These are phyloP conservation scores for Eubucco bourcierii DNA, from an alignment of 2,113 vertebrate genomes.

Conservation along the genomic window DNA sequence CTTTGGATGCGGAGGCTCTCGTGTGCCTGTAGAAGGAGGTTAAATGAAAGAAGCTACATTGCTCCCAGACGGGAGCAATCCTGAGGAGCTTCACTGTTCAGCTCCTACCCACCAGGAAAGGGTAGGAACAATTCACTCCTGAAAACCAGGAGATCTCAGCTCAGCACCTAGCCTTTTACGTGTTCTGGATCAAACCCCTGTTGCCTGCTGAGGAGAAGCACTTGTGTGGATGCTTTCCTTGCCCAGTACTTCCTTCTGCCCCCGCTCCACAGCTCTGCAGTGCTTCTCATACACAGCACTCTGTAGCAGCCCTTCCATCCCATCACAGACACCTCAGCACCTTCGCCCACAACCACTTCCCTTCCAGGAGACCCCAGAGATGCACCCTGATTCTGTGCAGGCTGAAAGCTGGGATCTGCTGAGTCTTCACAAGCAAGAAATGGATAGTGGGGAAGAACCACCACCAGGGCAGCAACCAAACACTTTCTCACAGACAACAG, in stretches of 20 bases:
- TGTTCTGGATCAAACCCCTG: neutral
- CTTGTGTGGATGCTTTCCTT: neutral
- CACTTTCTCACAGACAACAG: neutral
- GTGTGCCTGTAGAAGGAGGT: neutral
- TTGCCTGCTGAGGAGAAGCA: neutral
- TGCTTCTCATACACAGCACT: neutral
- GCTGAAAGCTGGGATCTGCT: neutral
- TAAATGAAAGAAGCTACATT: neutral
- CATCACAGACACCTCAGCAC: neutral
- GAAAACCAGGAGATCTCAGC: neutral
- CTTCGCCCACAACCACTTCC: neutral
- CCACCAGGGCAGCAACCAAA: neutral
- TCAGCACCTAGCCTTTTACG: neutral
- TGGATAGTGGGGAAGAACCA: accelerated
- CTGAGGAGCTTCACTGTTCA: neutral
- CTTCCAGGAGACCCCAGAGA: neutral
- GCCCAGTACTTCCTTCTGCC: neutral
- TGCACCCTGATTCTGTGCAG: accelerated
- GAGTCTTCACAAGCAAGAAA: neutral
- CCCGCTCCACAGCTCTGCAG: neutral
- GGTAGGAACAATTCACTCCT: neutral
- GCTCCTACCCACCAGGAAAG: neutral
- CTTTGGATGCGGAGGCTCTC: accelerated
- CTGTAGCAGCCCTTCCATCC: neutral
- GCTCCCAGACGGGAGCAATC: neutral